Base-by-base conservation (phyloP, 2,888 invertebrate genomes). In the Teinopalpus imperialis region DNA sequence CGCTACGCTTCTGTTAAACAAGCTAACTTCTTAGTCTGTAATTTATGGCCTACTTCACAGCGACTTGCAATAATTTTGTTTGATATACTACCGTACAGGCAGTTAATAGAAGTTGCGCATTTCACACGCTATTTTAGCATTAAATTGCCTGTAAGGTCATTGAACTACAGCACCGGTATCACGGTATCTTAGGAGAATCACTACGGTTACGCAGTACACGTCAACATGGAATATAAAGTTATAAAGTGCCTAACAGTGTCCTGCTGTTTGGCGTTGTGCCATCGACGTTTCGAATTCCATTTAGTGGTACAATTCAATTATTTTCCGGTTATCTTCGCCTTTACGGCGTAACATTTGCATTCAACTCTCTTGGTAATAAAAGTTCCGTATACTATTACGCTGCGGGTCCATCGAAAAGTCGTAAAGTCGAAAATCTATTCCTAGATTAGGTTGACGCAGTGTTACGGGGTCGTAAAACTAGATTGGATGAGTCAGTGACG, bases 351-450 rank as follows among this genome's bases (percentile, higher is more conserved):
- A 46, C 63, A 45, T 73, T 70, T 69, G 66, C 66, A 69, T 71
- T 49, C 36, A 10, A 52, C 57, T 55, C 51, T 66, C 55, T 53
- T 47, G 41, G 57, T 61, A 61, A 65, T 71, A 71, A 71, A 74
- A 63, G 57, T 53, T 54, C 41, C 47, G 49, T 52, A 57, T 54
- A 65, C 61, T 58, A 61, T 64, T 61, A 69, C 62, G 54, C 54
- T 52, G 55, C 60, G 60, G 61, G 61, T 60, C 54, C 62, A 67
- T 73, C 59, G 56, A 56, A 57, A 50, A 56, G 59, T 73, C 74
- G 72, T 82, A 77, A 76, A 77, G 58, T 63, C 60, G 53, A 65
- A 69, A 69, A 72, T 72, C 68, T 69, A 68, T 69, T 67, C 68
- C 63, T 69, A 71, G 74, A 73, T 74, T 64, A 68, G 69, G 64